Evolutionary conservation across 2,888 invertebrate genomes (phyloP).

Genomic region (Rhopalosiphum nymphaeae): DNA sequence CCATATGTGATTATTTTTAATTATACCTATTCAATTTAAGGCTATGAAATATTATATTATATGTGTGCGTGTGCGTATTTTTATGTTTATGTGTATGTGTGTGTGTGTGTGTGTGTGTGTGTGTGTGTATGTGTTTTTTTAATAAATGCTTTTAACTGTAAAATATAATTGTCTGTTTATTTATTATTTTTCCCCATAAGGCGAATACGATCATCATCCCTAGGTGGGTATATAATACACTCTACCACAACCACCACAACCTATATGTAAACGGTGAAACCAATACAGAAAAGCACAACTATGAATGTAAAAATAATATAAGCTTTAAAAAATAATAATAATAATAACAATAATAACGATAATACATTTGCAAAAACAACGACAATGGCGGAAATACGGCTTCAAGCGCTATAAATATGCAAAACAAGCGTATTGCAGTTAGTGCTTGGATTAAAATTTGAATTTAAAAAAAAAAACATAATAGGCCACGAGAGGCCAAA

Average conservation of each 20-base stretch:
- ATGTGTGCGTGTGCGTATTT: not conserved
- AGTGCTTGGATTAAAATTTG: not conserved
- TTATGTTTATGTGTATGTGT: not conserved
- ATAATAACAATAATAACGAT: not conserved
- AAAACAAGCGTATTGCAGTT: not conserved
- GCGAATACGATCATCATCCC: not conserved
- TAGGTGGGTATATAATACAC: not conserved
- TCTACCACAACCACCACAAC: not conserved
- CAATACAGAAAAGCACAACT: not conserved
- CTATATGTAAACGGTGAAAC: not conserved
- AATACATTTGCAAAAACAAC: slow-evolving; percentile 3
- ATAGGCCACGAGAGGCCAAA: not conserved
- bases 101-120: not conserved
- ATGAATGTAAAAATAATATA: not conserved
- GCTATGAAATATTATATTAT: slow-evolving; percentile 24
- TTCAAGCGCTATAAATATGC: not conserved
- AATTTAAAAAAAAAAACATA: slow-evolving; percentile 1
- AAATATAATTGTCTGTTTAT: not conserved
- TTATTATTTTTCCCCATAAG: not conserved
- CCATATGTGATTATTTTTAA: slow-evolving; percentile 44
- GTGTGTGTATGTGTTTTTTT: not conserved
- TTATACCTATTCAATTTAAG: slow-evolving; percentile 3
- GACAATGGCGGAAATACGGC: not conserved
- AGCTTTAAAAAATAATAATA: not conserved
- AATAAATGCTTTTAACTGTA: slow-evolving; percentile 45